A percentile compares a stretch with the other conserved stretches of the same genome.
Evolutionary conservation across 37 sponge, comb jelly and placozoan genomes (phyloP).

Genomic region (Agelas oroides): DNA sequence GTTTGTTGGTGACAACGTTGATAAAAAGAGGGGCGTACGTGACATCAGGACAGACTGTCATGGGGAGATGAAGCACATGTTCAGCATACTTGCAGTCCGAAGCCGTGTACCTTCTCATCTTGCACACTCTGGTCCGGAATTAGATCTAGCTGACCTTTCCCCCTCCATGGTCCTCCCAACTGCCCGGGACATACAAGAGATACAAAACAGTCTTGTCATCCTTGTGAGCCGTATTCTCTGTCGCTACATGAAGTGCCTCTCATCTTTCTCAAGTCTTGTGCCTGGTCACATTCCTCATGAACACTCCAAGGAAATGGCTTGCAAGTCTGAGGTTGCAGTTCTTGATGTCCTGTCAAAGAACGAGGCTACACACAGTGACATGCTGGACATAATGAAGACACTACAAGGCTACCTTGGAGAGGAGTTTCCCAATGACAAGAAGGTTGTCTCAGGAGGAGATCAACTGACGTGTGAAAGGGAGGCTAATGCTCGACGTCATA

Average conservation of each 20-base stretch:
- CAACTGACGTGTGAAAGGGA: conserved; percentile 28
- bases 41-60: conserved; percentile 42
- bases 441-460: conserved; percentile 25
- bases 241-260: not conserved
- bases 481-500: not conserved
- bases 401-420: conserved; percentile 35
- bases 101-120: conserved; percentile 13
- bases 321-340: conserved; percentile 16
- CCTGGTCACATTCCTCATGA: conserved; percentile 27
- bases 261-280: not conserved
- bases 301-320: conserved; percentile 34
- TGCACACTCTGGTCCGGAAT: not conserved
- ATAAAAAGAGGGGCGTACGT: conserved; percentile 21
- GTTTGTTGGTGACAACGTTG: conserved; percentile 40
- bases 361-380: conserved; percentile 28
- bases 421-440: not conserved
- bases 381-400: conserved; percentile 42
- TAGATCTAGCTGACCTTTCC: not conserved
- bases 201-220: not conserved
- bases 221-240: conserved; percentile 8
- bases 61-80: conserved; percentile 29
- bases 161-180: not conserved
- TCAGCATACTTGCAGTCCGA: conserved; percentile 36
- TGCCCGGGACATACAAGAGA: not conserved
- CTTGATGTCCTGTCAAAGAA: conserved; percentile 49